Evolutionary conservation across 2,113 vertebrate genomes (phyloP).

Genomic region (Sterrhoptilus dennistouni): DNA sequence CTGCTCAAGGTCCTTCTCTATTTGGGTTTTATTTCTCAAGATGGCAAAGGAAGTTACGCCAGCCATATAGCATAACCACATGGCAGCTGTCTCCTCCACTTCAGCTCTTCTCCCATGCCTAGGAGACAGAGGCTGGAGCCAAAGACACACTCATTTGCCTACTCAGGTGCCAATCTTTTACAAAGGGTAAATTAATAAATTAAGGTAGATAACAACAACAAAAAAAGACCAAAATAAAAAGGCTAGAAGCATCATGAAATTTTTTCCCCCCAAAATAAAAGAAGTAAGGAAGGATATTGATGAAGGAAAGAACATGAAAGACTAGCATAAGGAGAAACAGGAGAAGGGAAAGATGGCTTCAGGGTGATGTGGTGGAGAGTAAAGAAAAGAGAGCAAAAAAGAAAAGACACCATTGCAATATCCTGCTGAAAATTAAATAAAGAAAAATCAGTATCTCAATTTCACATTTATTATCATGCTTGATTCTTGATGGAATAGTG

Average conservation of each 20-base stretch:
- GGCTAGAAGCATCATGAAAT: neutral
- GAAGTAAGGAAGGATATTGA: neutral
- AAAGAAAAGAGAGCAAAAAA: neutral
- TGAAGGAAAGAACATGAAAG: neutral
- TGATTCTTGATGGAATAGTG: neutral
- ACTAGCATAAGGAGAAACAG: neutral
- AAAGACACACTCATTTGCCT: neutral
- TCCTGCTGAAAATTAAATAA: neutral
- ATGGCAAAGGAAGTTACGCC: neutral
- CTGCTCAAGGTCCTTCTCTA: neutral
- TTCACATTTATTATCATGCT: neutral
- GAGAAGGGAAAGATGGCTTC: neutral
- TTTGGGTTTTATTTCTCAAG: neutral
- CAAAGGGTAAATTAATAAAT: neutral
- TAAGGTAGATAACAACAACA: neutral
- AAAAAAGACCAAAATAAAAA: neutral
- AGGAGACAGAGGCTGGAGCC: neutral
- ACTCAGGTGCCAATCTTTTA: neutral
- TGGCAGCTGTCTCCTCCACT: neutral
- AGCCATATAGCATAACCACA: fast-evolving
- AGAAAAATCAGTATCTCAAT: neutral
- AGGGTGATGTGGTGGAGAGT: neutral
- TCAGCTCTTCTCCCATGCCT: neutral
- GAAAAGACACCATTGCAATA: neutral
- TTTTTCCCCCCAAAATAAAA: neutral